A percentile compares a stretch with the other conserved stretches of the same genome.
These are phyloP conservation scores for Phoebastria nigripes DNA, from an alignment of 2,797 vertebrate genomes.

Conservation along the genomic window DNA sequence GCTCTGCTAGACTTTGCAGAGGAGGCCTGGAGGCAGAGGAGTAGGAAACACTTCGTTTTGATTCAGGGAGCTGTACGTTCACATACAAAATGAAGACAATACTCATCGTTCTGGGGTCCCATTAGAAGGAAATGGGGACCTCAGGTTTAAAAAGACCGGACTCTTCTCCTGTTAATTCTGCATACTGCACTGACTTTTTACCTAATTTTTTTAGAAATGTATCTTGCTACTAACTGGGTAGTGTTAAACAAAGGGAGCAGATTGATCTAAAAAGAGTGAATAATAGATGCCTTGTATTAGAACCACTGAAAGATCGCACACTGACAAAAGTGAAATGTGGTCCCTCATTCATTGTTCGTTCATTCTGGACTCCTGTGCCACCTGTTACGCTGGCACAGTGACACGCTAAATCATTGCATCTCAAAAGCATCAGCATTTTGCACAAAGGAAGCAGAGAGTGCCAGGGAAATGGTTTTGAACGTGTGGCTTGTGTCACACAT, in stretches of 20 bases:
- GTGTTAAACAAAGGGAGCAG: neutral
- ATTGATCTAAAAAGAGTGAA: neutral
- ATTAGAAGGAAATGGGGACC: neutral
- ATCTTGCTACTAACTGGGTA: neutral
- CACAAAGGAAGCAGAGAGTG: neutral
- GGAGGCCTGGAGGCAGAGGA: neutral
- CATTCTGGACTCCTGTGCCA: neutral
- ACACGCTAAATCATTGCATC: neutral
- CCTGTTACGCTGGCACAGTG: neutral
- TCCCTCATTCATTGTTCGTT: neutral
- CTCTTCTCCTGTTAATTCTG: neutral
- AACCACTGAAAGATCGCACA: neutral
- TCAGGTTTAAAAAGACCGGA: neutral
- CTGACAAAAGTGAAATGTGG: neutral
- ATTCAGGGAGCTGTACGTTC: neutral
- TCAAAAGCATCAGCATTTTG: slow-evolving; percentile 9
- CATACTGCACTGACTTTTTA: neutral
- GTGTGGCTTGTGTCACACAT: neutral
- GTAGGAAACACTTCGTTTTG: neutral
- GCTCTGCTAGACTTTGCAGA: neutral
- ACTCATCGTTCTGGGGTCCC: neutral
- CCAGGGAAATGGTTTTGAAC: neutral
- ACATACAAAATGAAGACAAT: neutral
- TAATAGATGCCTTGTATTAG: neutral
- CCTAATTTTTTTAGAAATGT: neutral